phyloP scores from a whole-genome alignment of 2,888 invertebrate genomes.

The Hanleya hanleyi region DNA sequence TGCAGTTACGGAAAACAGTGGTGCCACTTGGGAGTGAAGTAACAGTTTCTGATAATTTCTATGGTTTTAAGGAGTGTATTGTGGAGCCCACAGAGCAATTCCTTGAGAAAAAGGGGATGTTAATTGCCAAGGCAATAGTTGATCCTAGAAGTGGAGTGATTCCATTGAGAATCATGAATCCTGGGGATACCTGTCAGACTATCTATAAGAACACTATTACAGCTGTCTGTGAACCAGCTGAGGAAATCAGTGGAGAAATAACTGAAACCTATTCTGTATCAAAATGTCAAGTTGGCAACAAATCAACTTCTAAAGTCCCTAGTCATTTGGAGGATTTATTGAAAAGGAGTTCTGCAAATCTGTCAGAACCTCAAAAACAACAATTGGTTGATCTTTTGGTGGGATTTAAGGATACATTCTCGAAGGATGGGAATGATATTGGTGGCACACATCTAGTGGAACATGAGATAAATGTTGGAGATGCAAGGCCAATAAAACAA shows the following conservation, averaged over 20 bases:
- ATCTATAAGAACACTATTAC: background rate
- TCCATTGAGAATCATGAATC: constrained; percentile 18
- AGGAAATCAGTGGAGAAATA: too few species aligned
- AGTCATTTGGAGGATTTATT: background rate
- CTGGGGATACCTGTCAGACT: constrained; percentile 16
- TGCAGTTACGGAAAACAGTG: too few species aligned
- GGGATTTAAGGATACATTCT: constrained; percentile 15
- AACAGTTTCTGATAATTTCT: too few species aligned
- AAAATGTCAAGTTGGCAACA: too few species aligned
- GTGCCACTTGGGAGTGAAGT: too few species aligned
- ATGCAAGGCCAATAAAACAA: constrained; percentile 10
- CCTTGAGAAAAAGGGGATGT: background rate
- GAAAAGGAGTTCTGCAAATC: too few species aligned
- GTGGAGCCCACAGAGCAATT: background rate
- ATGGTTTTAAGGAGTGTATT: too few species aligned
- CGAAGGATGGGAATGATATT: background rate
- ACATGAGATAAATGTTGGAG: constrained; percentile 8
- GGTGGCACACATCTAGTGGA: constrained; percentile 8
- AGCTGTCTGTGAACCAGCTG: too few species aligned
- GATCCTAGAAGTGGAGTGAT: constrained; percentile 7
- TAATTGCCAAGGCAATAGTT: constrained; percentile 9
- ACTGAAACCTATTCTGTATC: too few species aligned
- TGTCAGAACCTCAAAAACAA: background rate
- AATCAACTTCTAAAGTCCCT: too few species aligned
- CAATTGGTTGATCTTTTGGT: background rate